These are phyloP conservation scores for Seriola aureovittata DNA, from an alignment of 2,113 vertebrate genomes.

Conservation along the genomic window DNA sequence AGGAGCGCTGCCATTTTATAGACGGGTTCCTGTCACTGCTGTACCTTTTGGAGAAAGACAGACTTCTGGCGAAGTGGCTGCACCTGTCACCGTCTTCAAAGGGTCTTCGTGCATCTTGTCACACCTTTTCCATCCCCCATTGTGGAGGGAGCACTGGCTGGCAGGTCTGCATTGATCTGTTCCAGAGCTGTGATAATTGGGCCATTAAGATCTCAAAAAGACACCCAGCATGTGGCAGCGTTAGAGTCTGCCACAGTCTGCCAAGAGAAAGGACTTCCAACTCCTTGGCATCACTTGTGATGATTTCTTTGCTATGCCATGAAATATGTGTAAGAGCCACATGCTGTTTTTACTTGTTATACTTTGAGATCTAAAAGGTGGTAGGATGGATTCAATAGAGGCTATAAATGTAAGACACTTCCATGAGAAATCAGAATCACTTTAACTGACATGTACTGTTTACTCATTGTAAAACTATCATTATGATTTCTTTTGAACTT, in stretches of 20 bases:
- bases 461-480: neutral
- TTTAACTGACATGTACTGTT: neutral
- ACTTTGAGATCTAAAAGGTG: conserved; percentile 14
- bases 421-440: neutral
- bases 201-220: conserved; percentile 80
- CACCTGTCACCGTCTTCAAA: conserved; percentile 74
- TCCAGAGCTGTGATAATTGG: conserved; percentile 79
- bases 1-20: conserved; percentile 38
- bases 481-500: neutral
- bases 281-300: conserved; percentile 35
- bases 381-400: neutral
- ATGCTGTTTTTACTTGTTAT: conserved; percentile 11
- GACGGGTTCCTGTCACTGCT: conserved; percentile 60
- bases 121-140: conserved; percentile 74
- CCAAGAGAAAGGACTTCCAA: conserved; percentile 49
- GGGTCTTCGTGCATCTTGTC: conserved; percentile 74
- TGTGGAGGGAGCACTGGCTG: conserved; percentile 71
- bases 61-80: conserved; percentile 65
- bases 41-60: conserved; percentile 63
- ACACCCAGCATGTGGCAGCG: conserved; percentile 68
- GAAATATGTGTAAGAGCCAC: conserved; percentile 43
- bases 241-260: conserved; percentile 44
- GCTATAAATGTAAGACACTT: neutral
- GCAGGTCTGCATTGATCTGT: conserved; percentile 80
- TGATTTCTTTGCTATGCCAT: conserved; percentile 41